A percentile compares a stretch with the other conserved stretches of the same genome.
These are phyloP conservation scores for Ceryle rudis DNA, from an alignment of 2,797 vertebrate genomes.

Conservation along the genomic window DNA sequence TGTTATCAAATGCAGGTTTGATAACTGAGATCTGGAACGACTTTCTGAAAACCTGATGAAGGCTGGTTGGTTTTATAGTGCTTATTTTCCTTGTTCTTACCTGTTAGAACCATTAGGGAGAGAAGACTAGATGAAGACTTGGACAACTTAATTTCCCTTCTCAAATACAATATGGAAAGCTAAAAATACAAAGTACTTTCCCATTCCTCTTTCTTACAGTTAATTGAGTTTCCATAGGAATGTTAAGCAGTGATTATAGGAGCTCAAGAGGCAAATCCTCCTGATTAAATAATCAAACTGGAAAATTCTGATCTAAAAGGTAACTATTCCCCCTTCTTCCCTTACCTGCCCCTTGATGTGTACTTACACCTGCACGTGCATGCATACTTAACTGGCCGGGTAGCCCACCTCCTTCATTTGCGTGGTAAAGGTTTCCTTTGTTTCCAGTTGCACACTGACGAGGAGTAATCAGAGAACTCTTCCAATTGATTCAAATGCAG, in stretches of 20 bases:
- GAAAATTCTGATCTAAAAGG: neutral
- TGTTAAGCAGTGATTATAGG: neutral
- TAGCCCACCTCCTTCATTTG: neutral
- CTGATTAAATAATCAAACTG: neutral
- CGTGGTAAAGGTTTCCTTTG: neutral
- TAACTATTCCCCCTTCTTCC: neutral
- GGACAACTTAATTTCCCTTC: neutral
- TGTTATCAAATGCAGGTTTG: neutral
- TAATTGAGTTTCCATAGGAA: neutral
- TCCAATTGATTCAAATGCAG: neutral
- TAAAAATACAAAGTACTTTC: neutral
- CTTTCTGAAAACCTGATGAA: neutral
- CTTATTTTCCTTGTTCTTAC: neutral
- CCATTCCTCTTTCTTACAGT: neutral
- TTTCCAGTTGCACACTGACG: neutral
- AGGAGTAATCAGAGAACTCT: neutral
- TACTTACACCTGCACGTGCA: rapidly evolving
- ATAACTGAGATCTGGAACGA: neutral
- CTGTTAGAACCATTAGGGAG: neutral
- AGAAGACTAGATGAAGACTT: neutral
- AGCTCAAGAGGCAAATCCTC: neutral
- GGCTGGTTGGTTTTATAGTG: neutral
- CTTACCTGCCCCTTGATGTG: neutral
- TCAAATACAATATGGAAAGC: neutral
- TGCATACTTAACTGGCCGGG: neutral